Evolutionary conservation across 1,140 invertebrate genomes (phyloP), one percentile per base, ranked within the genome.

Genomic region (Drosophila serrata): DNA sequence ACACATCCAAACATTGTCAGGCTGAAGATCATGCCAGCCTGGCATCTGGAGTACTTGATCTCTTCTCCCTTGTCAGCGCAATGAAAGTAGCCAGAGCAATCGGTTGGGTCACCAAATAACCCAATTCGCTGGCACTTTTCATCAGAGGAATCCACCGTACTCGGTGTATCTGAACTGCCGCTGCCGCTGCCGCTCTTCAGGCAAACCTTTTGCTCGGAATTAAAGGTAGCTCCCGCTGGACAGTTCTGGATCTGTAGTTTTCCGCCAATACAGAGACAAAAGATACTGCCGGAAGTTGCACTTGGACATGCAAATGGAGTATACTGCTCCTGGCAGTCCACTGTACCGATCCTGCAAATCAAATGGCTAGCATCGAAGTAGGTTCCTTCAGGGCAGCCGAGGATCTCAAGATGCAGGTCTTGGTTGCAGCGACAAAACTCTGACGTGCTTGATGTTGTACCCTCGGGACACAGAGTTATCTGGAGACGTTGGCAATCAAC

Each of bases 1-100:
- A 73, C 40, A 29, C 82, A 87, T 27, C 15, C 43, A 6, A 59
- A 64, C 5, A 53, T 56, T 11, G 33, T n/a, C 1, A 45, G 6
- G 56, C 76, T 63, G 9, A 78, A 88, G 11, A 82, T 68, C 13
- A 51, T 43, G 6, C 72, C 63, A 1, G 13, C 12, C 1, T n/a
- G 43, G 27, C 82, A 87, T 15, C 8, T 45, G 12, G 31, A 13
- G 6, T 33, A 56, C 56, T 77, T 15, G 29, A 87, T 17, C 3
- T 48, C 17, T 0, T 15, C 53, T 1, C 61, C 63, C 33, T 69
- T 87, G 0, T 6, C 46, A 9, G 11, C 24, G 24, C 82, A 87
- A 43, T 60, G 60, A 49, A 64, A 87, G 43, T 46, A 87, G 0
- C 61, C 45, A n/a, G 62, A 53, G 37, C 84, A 87, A 33, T 87